Percentiles rank a stretch among this genome's conserved stretches.
phyloP scores from a whole-genome alignment of 2,888 invertebrate species.

The Lycia hirtaria region DNA sequence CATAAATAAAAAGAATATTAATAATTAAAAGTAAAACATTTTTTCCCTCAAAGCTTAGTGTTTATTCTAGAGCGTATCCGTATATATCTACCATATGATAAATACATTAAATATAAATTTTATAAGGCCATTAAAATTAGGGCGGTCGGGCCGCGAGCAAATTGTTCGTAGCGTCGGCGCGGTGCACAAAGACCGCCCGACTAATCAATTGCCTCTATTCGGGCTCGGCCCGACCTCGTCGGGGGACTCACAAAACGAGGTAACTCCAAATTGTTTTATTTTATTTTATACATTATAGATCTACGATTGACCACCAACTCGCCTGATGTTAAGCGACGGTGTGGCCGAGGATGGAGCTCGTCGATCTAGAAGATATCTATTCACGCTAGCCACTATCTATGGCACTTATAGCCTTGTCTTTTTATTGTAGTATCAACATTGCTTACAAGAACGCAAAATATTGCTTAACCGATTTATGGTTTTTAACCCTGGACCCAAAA shows the following conservation, averaged over 20 bases:
- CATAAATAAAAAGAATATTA: no score
- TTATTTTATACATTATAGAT: constrained; percentile 7
- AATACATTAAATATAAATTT: constrained; percentile 85
- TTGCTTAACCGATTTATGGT: no score
- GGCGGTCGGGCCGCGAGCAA: constrained; percentile 83
- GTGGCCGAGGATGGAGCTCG: no score
- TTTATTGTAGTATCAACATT: no score
- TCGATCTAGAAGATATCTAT: no score
- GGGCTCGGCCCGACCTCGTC: constrained; percentile 56
- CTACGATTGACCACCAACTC: no score
- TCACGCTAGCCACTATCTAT: no score
- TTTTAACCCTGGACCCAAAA: no score
- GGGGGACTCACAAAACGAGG: constrained; percentile 28
- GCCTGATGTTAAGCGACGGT: no score
- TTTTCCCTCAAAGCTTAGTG: not conserved
- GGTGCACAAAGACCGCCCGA: constrained; percentile 76
- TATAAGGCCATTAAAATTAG: constrained; percentile 85
- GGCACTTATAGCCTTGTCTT: no score
- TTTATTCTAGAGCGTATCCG: constrained; percentile 49
- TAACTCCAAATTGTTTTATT: constrained; percentile 33
- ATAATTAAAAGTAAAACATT: no score
- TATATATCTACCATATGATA: constrained; percentile 67
- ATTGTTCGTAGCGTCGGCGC: constrained; percentile 81
- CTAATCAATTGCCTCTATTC: constrained; percentile 79
- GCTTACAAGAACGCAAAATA: no score